Evolutionary conservation across 2,797 vertebrate species (phyloP).

Genomic region (Triplophysa bombifrons): DNA sequence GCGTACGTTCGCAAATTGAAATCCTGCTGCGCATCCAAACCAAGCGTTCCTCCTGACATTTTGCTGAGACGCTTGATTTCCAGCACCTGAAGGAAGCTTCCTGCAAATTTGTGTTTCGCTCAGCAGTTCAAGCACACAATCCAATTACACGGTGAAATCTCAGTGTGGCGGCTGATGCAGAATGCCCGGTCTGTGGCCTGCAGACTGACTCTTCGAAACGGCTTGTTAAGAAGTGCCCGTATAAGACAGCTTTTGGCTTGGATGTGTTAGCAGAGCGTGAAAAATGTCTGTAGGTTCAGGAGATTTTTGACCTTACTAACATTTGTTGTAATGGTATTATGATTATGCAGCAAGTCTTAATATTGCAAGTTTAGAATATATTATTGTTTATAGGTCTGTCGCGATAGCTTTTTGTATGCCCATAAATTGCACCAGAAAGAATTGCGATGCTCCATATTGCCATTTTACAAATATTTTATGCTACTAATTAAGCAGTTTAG

Average conservation of each 20-base stretch:
- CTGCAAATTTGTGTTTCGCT: constrained; percentile 68
- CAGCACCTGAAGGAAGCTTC: constrained; percentile 56
- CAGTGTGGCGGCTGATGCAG: constrained; percentile 38
- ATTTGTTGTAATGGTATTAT: constrained; percentile 11
- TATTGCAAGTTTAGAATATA: too few species aligned
- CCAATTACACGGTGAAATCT: constrained; percentile 58
- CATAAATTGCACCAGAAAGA: too few species aligned
- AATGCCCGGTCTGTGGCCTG: constrained; percentile 30
- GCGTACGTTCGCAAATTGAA: constrained; percentile 28
- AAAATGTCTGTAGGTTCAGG: constrained; percentile 33
- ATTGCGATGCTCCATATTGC: too few species aligned
- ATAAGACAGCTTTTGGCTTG: constrained; percentile 45
- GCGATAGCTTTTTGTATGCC: too few species aligned
- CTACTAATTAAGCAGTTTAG: too few species aligned
- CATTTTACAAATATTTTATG: too few species aligned
- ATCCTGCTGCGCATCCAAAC: background rate
- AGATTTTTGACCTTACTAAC: constrained; percentile 6
- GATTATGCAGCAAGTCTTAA: background rate
- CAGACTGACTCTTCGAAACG: constrained; percentile 40
- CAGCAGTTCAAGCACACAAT: constrained; percentile 73
- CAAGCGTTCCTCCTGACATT: constrained; percentile 54
- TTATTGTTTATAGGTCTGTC: too few species aligned
- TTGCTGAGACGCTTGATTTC: constrained; percentile 49
- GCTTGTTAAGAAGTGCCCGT: constrained; percentile 57
- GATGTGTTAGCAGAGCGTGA: constrained; percentile 38